These are phyloP conservation scores for Synergus itoensis DNA, from an alignment of 2,888 invertebrate species.

Conservation along the genomic window DNA sequence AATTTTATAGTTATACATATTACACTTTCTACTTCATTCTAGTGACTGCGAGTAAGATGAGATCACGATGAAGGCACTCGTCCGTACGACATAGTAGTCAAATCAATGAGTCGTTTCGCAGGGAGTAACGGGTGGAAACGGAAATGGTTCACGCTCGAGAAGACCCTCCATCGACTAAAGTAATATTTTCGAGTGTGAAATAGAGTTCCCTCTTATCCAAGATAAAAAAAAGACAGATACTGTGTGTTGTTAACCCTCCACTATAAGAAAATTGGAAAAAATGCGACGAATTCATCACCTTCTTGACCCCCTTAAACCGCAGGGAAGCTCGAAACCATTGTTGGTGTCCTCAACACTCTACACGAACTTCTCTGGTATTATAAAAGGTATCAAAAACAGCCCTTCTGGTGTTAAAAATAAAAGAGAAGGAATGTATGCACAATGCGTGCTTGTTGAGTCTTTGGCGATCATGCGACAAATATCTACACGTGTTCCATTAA, in stretches of 20 bases:
- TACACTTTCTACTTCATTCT: slow-evolving; percentile 22
- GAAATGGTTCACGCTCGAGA: slow-evolving; percentile 46
- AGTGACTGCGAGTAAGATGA: slow-evolving; percentile 11
- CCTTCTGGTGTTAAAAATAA: not conserved
- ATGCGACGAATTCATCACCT: not conserved
- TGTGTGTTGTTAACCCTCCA: not conserved
- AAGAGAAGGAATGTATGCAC: not conserved
- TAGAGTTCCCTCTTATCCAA: not conserved
- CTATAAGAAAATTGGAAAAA: not conserved
- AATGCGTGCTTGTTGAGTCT: slow-evolving; percentile 29
- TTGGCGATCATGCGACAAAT: slow-evolving; percentile 62
- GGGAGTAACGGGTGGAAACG: slow-evolving; percentile 53
- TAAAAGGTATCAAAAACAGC: not conserved
- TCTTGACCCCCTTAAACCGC: not conserved
- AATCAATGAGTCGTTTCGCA: slow-evolving; percentile 56
- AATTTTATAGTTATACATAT: not conserved
- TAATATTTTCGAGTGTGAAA: slow-evolving; percentile 5
- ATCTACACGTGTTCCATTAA: slow-evolving; percentile 72
- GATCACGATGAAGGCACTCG: slow-evolving; percentile 33
- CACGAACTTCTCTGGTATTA: not conserved
- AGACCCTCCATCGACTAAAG: slow-evolving; percentile 46
- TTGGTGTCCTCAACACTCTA: not conserved
- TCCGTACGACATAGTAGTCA: slow-evolving; percentile 47
- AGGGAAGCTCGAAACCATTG: no score
- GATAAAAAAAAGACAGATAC: not conserved